Evolutionary conservation across 2,113 vertebrate species (phyloP).

Genomic region (Neolamprologus sp.): DNA sequence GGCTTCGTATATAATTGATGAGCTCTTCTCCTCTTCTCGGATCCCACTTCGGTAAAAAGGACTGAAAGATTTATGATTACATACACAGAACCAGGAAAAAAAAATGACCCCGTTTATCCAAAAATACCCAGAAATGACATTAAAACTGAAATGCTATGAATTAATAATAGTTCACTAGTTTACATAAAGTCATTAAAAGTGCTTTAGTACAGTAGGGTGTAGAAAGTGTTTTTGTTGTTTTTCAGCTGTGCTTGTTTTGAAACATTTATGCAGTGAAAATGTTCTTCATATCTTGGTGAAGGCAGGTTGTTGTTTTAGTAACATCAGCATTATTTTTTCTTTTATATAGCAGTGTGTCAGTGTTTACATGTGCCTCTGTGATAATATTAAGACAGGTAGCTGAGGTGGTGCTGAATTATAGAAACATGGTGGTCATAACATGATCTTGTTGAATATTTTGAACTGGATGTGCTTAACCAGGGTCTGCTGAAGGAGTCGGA

Average conservation of each 20-base stretch:
- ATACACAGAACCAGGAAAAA: not conserved
- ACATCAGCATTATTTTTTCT: not conserved
- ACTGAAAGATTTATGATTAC: not conserved
- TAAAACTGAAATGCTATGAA: not conserved
- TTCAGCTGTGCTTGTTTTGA: not conserved
- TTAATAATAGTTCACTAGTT: not conserved
- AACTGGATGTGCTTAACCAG: conserved; percentile 54
- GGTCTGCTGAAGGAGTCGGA: conserved; percentile 88
- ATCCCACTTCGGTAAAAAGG: not conserved
- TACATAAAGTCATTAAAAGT: not conserved
- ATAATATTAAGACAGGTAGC: not conserved
- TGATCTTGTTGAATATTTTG: not conserved
- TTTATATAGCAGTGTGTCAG: not conserved
- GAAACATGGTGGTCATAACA: not conserved
- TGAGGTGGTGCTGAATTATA: not conserved
- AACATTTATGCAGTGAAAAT: not conserved
- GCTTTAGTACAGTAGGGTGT: not conserved
- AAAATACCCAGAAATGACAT: not conserved
- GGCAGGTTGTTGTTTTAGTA: not conserved
- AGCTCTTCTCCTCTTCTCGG: not conserved
- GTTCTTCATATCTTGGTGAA: not conserved
- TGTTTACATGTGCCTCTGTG: not conserved
- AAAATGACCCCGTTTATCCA: not conserved
- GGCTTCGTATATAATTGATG: not conserved
- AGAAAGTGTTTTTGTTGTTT: not conserved